Conservation (phyloP, 2,888 invertebrate species). For the Napeogenes inachia region DNA sequence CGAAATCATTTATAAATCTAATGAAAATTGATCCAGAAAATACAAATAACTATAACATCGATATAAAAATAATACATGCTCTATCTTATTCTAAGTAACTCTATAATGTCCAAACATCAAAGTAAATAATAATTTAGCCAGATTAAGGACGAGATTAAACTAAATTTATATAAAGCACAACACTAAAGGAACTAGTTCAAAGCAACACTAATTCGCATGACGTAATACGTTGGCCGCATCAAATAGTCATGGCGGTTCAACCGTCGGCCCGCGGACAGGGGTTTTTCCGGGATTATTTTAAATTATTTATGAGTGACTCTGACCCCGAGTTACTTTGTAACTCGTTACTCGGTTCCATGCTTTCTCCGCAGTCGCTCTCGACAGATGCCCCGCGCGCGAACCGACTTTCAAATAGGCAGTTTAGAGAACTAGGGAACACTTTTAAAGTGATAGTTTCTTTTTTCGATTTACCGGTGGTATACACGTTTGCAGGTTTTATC, state of each 20-base stretch:
- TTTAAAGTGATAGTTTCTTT: constrained; percentile 64
- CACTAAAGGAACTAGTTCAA: constrained; percentile 36
- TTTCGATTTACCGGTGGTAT: constrained; percentile 60
- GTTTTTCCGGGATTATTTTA: constrained; percentile 72
- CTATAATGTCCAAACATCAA: constrained; percentile 5
- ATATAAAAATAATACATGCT: neutral
- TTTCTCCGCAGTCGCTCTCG: constrained; percentile 36
- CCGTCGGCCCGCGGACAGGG: constrained; percentile 59
- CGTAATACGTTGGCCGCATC: constrained; percentile 56
- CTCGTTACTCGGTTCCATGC: constrained; percentile 40
- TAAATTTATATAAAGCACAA: constrained; percentile 28
- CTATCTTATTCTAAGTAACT: neutral
- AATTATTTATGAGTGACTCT: constrained; percentile 75
- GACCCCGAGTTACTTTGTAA: constrained; percentile 53
- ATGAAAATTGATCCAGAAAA: neutral
- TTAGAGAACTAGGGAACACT: constrained; percentile 56
- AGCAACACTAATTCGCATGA: constrained; percentile 53
- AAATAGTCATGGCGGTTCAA: constrained; percentile 60
- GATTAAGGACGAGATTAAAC: constrained; percentile 22
- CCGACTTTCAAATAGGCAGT: constrained; percentile 64
- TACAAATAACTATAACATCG: neutral
- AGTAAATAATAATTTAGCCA: constrained; percentile 10
- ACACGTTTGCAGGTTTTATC: constrained; percentile 54
- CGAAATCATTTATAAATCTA: neutral
- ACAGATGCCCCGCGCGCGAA: constrained; percentile 46